Base-by-base conservation (phyloP, 1,140 invertebrate genomes). In the Bombus balteatus region DNA sequence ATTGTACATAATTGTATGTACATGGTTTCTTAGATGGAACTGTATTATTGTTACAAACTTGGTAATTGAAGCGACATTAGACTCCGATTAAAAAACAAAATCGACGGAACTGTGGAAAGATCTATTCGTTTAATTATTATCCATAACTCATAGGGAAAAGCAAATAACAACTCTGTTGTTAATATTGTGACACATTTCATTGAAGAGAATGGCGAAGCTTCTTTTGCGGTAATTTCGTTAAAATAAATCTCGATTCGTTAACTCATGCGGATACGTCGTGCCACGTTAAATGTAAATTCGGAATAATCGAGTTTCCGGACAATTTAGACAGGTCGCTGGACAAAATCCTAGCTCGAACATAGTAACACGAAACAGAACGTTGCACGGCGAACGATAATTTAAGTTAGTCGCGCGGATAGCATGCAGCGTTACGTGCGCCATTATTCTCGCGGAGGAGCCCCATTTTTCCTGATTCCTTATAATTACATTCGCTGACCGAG, bases 381-480 rank as follows among this genome's bases (percentile, higher is more conserved):
- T 25, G 53, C 47, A 32, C 37, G 53, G 6, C 32, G 41, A 12
- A 43, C 70, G 72, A 82, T 82, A 66, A 82, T 53, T 82, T 72
- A 82, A 82, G 8, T 72, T n/a, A n/a, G 41, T n/a, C 13, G n/a
- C n/a, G 22, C 15, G 53, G 53, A 32, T 62, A 74, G 39, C 80
- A 43, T 82, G 81, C n/a, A 37, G n/a, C 70, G 28, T 81, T 81
- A 81, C 39, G 32, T 43, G 32, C 18, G 8, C 43, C 72, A 74
- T 75, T 82, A 82, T 47, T 72, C 41, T 65, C 81, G 10, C 32
- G 9, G 32, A 13, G 39, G 9, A 18, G 22, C 15, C 25, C 39
- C 57, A 66, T 82, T 76, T 84, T 84, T 78, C 66, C 66, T 62
- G 47, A 84, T 84, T 84, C 75, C 66, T 84, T 62, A 68, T 88